Percentiles rank a stretch among this genome's conserved stretches.
phyloP scores from a whole-genome alignment of 1,140 invertebrate species.

The Atopsyche davidsoni region DNA sequence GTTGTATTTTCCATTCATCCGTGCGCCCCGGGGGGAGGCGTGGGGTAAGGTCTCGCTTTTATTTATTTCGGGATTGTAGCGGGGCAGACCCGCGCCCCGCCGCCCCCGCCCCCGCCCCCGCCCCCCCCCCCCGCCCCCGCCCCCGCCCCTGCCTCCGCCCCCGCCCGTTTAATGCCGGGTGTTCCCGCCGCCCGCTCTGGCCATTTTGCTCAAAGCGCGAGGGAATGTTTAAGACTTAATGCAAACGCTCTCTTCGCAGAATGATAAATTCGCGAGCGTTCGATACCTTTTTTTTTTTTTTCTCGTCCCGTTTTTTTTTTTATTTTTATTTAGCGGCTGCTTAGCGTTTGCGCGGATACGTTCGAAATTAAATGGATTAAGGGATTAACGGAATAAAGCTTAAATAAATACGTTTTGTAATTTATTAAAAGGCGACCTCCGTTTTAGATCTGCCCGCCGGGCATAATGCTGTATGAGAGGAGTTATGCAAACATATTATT shows the following conservation, averaged over 20 bases:
- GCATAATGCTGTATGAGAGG: too few species aligned
- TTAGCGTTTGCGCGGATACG: too few species aligned
- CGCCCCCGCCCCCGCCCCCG: slow-evolving; percentile 15
- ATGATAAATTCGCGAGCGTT: slow-evolving; percentile 7
- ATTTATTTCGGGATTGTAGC: slow-evolving; percentile 30
- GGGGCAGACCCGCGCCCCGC: slow-evolving; percentile 18
- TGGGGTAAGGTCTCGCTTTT: slow-evolving; percentile 25
- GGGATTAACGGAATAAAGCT: too few species aligned
- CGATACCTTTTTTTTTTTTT: slow-evolving; percentile 1
- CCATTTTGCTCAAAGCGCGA: slow-evolving; percentile 10
- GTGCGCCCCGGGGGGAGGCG: slow-evolving; percentile 7
- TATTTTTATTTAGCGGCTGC: too few species aligned
- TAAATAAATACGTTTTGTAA: too few species aligned
- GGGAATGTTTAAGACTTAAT: slow-evolving; percentile 22
- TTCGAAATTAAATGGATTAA: too few species aligned
- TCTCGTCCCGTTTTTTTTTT: neutral
- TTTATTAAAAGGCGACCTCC: too few species aligned
- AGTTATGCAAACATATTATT: too few species aligned
- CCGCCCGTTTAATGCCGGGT: slow-evolving; percentile 20
- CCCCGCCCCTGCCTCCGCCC: slow-evolving; percentile 14
- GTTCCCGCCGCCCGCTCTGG: slow-evolving; percentile 22
- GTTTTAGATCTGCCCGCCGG: too few species aligned
- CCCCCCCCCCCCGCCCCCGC: slow-evolving; percentile 7
- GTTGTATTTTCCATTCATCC: slow-evolving; percentile 26
- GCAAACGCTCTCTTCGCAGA: neutral